Evolutionary conservation across 2,888 invertebrate species (phyloP).

Genomic region (Odontocolon sp.): DNA sequence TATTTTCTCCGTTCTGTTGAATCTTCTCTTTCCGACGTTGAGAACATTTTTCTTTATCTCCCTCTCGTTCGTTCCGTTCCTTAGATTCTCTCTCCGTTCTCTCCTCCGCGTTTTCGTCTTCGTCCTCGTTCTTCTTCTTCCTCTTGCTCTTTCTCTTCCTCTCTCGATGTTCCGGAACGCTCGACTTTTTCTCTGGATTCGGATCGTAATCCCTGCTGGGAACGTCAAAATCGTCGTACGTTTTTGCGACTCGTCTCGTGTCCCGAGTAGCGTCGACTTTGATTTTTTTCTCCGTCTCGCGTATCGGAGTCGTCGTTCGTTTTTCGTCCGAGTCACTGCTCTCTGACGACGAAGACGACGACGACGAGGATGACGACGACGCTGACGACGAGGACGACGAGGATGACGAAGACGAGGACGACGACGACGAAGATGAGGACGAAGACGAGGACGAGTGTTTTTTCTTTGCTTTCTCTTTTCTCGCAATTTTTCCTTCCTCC

Average conservation of each 20-base stretch:
- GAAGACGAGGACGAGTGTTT: constrained; percentile 46
- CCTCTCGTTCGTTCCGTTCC: background rate
- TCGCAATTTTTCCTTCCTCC: constrained; percentile 32
- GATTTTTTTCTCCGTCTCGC: constrained; percentile 21
- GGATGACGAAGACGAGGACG: constrained; percentile 34
- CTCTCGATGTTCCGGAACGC: background rate
- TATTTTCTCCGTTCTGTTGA: constrained; percentile 2
- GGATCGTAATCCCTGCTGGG: constrained; percentile 54
- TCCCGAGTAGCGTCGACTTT: constrained; percentile 5
- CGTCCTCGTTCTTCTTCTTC: background rate
- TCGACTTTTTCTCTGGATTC: constrained; percentile 30
- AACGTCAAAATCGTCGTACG: constrained; percentile 53
- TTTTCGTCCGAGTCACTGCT: constrained; percentile 33
- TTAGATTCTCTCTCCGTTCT: background rate
- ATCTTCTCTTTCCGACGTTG: background rate
- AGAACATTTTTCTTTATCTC: too few species aligned
- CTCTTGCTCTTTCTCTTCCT: background rate
- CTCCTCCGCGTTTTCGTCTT: background rate
- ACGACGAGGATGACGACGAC: constrained; percentile 36
- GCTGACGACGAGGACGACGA: constrained; percentile 15
- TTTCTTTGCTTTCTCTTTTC: constrained; percentile 29
- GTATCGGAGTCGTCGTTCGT: constrained; percentile 3
- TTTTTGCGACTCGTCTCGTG: constrained; percentile 30
- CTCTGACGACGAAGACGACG: constrained; percentile 46
- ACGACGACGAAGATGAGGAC: constrained; percentile 20